These are phyloP conservation scores for Trachops cirrhosus DNA, from an alignment of 2,797 vertebrate species.

Conservation along the genomic window DNA sequence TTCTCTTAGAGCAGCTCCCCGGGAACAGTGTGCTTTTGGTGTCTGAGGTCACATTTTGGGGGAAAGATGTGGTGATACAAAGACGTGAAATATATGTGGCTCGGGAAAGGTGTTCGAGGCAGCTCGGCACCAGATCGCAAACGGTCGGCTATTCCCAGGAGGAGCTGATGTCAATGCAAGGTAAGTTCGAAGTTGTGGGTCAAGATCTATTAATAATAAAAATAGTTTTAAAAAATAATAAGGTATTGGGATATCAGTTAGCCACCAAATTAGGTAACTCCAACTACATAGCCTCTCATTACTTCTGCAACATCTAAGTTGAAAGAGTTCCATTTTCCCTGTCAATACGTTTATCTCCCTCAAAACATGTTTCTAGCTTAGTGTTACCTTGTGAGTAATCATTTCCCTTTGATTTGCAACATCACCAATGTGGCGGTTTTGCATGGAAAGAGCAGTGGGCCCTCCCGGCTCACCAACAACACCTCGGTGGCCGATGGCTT, in stretches of 20 bases:
- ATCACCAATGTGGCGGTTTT: not conserved
- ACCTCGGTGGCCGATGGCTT: not conserved
- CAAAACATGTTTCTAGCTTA: not conserved
- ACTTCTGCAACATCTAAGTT: not conserved
- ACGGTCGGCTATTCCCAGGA: not conserved
- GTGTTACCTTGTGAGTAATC: not conserved
- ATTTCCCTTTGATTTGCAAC: not conserved
- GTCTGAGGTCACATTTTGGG: rapidly evolving
- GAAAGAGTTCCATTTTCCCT: not conserved
- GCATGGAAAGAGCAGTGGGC: not conserved
- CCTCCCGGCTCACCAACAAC: not conserved
- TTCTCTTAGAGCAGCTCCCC: not conserved
- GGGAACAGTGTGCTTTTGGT: not conserved
- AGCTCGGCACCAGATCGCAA: not conserved
- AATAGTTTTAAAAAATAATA: not conserved
- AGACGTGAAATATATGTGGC: rapidly evolving
- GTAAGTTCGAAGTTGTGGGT: not conserved
- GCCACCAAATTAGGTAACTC: not conserved
- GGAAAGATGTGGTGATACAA: not conserved
- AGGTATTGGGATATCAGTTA: not conserved
- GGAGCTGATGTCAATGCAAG: not conserved
- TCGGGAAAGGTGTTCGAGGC: not conserved
- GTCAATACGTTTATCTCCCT: not conserved
- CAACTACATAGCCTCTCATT: not conserved
- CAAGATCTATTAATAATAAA: not conserved